phyloP scores from a whole-genome alignment of 2,113 vertebrate genomes.

The Pterophyllum scalare region DNA sequence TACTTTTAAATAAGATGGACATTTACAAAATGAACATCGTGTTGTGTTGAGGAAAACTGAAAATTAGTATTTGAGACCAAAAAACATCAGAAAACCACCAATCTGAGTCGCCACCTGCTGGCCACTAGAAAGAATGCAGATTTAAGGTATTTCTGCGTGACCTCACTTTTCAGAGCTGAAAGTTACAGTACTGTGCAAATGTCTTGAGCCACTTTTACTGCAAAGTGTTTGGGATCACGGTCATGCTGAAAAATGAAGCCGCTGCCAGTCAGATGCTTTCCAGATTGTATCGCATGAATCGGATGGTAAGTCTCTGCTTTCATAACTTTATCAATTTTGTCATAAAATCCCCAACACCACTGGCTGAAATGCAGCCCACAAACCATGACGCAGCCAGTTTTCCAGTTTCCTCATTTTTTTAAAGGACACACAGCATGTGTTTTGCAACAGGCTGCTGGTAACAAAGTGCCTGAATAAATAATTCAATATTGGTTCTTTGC shows the following conservation, averaged over 20 bases:
- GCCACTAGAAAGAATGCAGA: background rate
- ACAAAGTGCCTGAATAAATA: no score
- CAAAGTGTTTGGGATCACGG: no score
- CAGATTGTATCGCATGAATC: background rate
- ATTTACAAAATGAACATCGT: background rate
- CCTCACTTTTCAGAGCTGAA: background rate
- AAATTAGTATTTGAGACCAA: background rate
- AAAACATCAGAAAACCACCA: no score
- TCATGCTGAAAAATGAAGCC: no score
- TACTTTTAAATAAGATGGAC: background rate
- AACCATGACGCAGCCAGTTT: no score
- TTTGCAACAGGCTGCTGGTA: no score
- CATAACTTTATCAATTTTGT: background rate
- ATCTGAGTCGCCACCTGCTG: background rate
- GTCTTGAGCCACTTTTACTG: background rate
- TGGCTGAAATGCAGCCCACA: background rate
- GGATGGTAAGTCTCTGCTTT: no score
- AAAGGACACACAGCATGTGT: no score
- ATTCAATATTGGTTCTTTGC: no score
- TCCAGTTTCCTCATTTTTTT: no score
- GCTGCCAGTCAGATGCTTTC: no score
- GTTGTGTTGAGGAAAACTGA: background rate
- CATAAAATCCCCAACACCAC: background rate
- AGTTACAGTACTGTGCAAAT: background rate
- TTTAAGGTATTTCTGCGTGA: background rate